Base-by-base conservation (phyloP, 1,140 invertebrate species). In the Kradibia gibbosae region DNA sequence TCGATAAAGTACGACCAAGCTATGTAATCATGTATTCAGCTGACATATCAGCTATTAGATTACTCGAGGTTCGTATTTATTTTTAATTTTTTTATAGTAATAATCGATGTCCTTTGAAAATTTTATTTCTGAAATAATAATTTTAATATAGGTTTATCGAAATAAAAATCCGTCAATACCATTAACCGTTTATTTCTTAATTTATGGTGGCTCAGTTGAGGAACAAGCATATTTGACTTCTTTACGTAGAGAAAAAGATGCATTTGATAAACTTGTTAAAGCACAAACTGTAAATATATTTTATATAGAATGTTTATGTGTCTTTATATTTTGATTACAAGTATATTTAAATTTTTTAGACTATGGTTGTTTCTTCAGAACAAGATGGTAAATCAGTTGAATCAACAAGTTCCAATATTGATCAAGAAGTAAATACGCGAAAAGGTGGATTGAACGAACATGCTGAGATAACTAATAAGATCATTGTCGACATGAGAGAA, bases 401-500 rank as follows among this genome's bases (percentile, higher is more conserved):
- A 89, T 92, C 94, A 72, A 92, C 94, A 83, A 88, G 96, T 84
- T 88, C 92, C 80, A 78, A 91, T 72, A 84, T 91, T 20, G 86
- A 89, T 31, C 84, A 88, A 76, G 81, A 77, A 31, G 70, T 88
- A 81, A 93, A 92, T 88, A 95, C 93, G 20, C 92, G 95, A 50
- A 94, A 95, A 91, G 96, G 95, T 76, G 96, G 92, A 83, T 50
- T 87, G 5, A 81, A 87, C 83, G 75, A 80, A 70, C 77, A 76
- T 62, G 45, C 83, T 57, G 79, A 91, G 90, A 92, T 70, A 91
- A 92, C 17, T 90, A 91, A 88, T 84, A 90, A 95, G 87, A 92
- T 99, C 20, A 96, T 99, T 85, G 98, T 99, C 31, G 99, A 99
- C 90, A 98, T 99, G 95, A 93, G 99, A 87, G 99, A 99, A 91